Percentiles rank a stretch among this genome's conserved stretches.
Conservation (phyloP, 2,797 vertebrate species). For the Allobates femoralis region DNA sequence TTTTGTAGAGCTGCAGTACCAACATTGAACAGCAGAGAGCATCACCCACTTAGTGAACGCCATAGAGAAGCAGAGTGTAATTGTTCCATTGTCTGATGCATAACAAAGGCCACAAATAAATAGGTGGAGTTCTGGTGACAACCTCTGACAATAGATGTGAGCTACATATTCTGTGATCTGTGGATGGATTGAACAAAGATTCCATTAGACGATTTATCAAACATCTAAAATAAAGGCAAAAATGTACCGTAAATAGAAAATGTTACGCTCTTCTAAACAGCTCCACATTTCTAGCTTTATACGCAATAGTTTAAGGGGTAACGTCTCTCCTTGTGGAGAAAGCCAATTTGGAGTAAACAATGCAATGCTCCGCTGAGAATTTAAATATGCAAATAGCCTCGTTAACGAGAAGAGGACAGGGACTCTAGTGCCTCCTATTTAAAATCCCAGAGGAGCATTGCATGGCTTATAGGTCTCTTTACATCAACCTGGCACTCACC, state of each 20-base stretch:
- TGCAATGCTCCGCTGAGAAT: too few relatives aligned
- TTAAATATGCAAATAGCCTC: too few relatives aligned
- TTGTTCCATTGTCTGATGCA: slow-evolving; percentile 33
- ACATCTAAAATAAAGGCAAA: neutral
- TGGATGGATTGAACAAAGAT: neutral
- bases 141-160: neutral
- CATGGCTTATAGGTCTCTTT: too few relatives aligned
- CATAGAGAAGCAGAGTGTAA: slow-evolving; percentile 16
- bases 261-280: neutral
- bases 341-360: too few relatives aligned
- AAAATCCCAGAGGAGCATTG: too few relatives aligned
- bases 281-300: neutral
- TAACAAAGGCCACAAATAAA: slow-evolving; percentile 29
- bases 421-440: too few relatives aligned
- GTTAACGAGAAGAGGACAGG: too few relatives aligned
- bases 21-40: slow-evolving; percentile 47
- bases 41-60: slow-evolving; percentile 20
- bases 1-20: slow-evolving; percentile 19
- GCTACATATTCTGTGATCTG: neutral
- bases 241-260: neutral
- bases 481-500: too few relatives aligned
- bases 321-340: too few relatives aligned
- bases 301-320: neutral
- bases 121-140: neutral
- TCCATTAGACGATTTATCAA: neutral